Evolutionary conservation across 2,888 invertebrate genomes (phyloP), one percentile per base, ranked within the genome.

Genomic region (Monoplex corrugatus): DNA sequence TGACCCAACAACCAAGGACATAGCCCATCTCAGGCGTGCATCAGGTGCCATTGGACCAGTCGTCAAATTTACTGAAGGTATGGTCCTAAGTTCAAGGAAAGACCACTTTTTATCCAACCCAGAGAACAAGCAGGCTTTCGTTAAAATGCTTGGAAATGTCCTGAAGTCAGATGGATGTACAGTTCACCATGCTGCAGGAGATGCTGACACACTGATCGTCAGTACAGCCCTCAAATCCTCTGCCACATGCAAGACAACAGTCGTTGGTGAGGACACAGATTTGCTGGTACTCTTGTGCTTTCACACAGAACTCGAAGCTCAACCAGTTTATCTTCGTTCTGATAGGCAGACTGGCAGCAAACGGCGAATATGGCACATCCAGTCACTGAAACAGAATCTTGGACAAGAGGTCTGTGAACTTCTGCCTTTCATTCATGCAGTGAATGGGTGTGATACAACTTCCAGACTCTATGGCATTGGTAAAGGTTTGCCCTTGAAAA

Each of bases 141-240:
- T 93, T 3, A 80, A 90, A 43, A 16, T 92, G n/a, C 87, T 93
- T 32, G 16, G 86, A 35, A 68, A 84, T 28, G 13, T 88, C 16
- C 88, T 93, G 13, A 19, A 75, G 40, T 10, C 19, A 0, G 1
- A 44, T 91, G 91, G 3, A 83, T 68, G 32, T 40, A 40, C 43
- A 82, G n/a, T 89, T 16, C 43, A 84, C 1, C 92, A 93, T 88
- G 92, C 94, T 16, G 35, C 44, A 16, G 91, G 89, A 16, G 94
- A 93, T 90, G 94, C 93, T 28, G 94, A 94, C 84, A 13, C 91
- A 23, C 86, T 92, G 2, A 93, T 94, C 85, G 93, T 89, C 3
- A n/a, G 90, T 75, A 93, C 91, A 32, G 92, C 91, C 0, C 38
- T 93, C 16, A 40, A 87, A 13, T 50, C 16, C 68, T 89, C 92